Conservation (phyloP, 1,140 invertebrate genomes). For the Bombus balteatus region DNA sequence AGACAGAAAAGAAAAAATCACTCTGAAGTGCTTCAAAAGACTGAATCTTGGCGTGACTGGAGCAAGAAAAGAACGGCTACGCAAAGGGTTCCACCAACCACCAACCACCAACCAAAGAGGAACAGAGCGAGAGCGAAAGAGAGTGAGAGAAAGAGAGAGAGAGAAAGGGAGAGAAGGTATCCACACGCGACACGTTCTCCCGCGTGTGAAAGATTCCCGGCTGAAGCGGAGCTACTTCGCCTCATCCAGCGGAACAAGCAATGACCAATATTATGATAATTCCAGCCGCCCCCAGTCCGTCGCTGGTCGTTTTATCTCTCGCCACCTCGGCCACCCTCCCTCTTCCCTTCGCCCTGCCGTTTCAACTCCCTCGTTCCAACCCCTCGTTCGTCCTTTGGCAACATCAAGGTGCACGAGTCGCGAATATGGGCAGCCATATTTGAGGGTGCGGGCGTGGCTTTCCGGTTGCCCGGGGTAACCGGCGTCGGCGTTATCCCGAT, state of each 20-base stretch:
- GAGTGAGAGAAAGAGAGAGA: neutral
- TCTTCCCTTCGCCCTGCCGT: neutral
- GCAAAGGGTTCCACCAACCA: neutral
- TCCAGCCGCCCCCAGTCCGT: slow-evolving; percentile 66
- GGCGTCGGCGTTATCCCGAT: slow-evolving; percentile 77
- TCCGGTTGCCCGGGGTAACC: slow-evolving; percentile 78
- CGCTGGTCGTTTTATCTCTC: slow-evolving; percentile 60
- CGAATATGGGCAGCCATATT: slow-evolving; percentile 76
- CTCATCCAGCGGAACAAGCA: slow-evolving; percentile 63
- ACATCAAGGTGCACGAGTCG: slow-evolving; percentile 53
- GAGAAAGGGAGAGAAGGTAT: neutral
- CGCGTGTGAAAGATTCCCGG: slow-evolving; percentile 50
- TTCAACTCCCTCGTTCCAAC: neutral
- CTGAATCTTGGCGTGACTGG: neutral
- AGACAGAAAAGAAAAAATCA: neutral
- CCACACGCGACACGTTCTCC: neutral
- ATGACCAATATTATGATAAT: slow-evolving; percentile 83
- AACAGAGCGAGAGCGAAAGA: neutral
- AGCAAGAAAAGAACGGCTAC: neutral
- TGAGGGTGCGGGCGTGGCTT: slow-evolving; percentile 80
- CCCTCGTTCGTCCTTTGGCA: slow-evolving; percentile 20
- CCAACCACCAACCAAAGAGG: neutral
- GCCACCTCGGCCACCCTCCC: neutral
- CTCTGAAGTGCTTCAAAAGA: neutral
- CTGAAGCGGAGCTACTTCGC: slow-evolving; percentile 45